Evolutionary conservation across 2,888 invertebrate species (phyloP), one percentile per base, ranked within the genome.

Genomic region (Esperia sulphurella): DNA sequence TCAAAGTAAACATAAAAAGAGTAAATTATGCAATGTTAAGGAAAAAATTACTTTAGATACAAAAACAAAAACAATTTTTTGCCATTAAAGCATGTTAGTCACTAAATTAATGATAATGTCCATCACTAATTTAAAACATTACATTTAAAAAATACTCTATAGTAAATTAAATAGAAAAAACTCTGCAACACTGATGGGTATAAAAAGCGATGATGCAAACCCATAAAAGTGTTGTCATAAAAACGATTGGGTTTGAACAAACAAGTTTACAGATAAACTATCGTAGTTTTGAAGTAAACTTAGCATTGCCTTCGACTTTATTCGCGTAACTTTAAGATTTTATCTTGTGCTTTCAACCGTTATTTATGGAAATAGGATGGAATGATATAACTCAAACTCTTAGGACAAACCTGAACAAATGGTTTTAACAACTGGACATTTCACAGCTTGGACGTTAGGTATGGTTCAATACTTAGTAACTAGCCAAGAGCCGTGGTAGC

Each of bases 161-260:
- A 13, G 42, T 29, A 29, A 41, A 41, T 41, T 29, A 29, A n/a
- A 8, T 9, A 43, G 31, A 43, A 43, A 43, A 31, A 5, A 6
- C 14, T 31, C 9, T 14, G 14, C 31, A 31, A 14, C 21, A 31
- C 2, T 42, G 42, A 42, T 9, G 42, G 12, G 13, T 6, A 44
- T 13, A 8, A 37, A 44, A 44, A 44, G 12, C n/a, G 44, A 37
- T 44, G 44, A 44, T 44, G 44, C 37, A 35, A 50, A 31, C 43
- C 42, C 29, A 35, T 43, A 41, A 46, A 37, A 37, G 29, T 45
- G 30, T 44, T 28, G 44, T 43, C 44, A 41, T 46, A 48, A 46
- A 52, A 52, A 45, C 48, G 12, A 41, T 31, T 39, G 39, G 38
- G 46, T 47, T 38, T 43, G 39, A 39, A 44, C 39, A 33, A 49